A percentile compares a stretch with the other conserved stretches of the same genome.
Evolutionary conservation across 2,888 invertebrate genomes (phyloP).

Genomic region (Mythimna loreyi): DNA sequence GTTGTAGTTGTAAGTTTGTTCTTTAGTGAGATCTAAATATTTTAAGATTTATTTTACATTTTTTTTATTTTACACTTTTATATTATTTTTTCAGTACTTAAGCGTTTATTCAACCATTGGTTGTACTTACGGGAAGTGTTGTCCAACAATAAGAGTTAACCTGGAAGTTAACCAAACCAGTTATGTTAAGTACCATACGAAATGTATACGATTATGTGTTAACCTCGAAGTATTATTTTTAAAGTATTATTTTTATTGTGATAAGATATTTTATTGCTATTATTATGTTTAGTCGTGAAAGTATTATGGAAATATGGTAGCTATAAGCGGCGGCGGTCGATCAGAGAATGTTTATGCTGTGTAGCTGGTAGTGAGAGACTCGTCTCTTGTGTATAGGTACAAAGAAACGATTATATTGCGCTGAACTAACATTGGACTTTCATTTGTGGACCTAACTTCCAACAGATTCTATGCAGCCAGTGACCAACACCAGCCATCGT

Average conservation of each 20-base stretch:
- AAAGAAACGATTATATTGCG: slow-evolving; percentile 90
- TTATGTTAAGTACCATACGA: slow-evolving; percentile 74
- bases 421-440: slow-evolving; percentile 77
- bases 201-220: slow-evolving; percentile 87
- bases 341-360: slow-evolving; percentile 85
- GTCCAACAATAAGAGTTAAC: slow-evolving; percentile 63
- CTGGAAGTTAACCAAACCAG: slow-evolving; percentile 74
- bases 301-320: slow-evolving; percentile 86
- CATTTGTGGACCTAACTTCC: slow-evolving; percentile 50
- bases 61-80: slow-evolving; percentile 73
- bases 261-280: slow-evolving; percentile 87
- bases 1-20: slow-evolving; percentile 86
- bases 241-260: slow-evolving; percentile 90
- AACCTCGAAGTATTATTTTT: slow-evolving; percentile 88
- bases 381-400: slow-evolving; percentile 87
- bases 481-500: background rate
- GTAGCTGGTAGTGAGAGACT: slow-evolving; percentile 85
- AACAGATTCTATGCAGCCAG: background rate
- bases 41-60: slow-evolving; percentile 72
- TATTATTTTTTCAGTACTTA: slow-evolving; percentile 76
- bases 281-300: slow-evolving; percentile 83
- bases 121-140: slow-evolving; percentile 77
- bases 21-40: slow-evolving; percentile 86
- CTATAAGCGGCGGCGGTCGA: slow-evolving; percentile 82
- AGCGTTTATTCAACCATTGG: slow-evolving; percentile 70